Evolutionary conservation across 2,113 vertebrate species (phyloP), one percentile per base, ranked within the genome.

Genomic region (Chloebia gouldiae): DNA sequence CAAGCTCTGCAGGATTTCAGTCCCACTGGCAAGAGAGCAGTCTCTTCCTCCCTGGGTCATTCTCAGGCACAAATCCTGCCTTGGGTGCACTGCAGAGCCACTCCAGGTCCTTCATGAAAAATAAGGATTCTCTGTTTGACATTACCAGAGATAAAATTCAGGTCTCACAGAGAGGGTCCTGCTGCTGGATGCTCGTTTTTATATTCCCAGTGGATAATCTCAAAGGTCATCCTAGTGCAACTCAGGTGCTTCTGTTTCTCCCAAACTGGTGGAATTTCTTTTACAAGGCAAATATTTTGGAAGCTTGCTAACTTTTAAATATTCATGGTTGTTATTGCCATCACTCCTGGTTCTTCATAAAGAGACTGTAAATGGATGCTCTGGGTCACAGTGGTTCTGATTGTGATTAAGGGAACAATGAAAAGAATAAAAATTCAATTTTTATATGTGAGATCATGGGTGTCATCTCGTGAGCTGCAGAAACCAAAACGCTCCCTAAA

Each of bases 391-490:
- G 13, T 8, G 15, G 24, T 37, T 82, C 30, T 72, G 28, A 59
- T 0, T 68, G 47, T 39, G 51, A 59, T 40, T 40, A 40, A 72
- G 6, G 20, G 42, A 73, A 57, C 6, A 69, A 31, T 2, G 44
- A 15, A 21, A 27, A 65, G 10, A 2, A 23, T 1, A 3, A 64
- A 91, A 78, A 75, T 6, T 16, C 10, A 47, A 37, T 23, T 47
- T 89, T 75, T 30, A 15, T 5, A 13, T 5, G 5, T 2, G 35
- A 66, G 11, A 68, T 6, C 15, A 9, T 2, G 17, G 4, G 17
- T 81, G 20, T 45, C 27, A 51, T 10, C 28, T 68, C 0, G 0
- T 28, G 19, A 56, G 14, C 15, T 35, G 22, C 21, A 31, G 44
- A 78, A 79, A 28, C 6, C 15, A 49, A 89, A 92, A 76, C 2